phyloP scores from a whole-genome alignment of 2,888 invertebrate species.

The Pseudeuparius sepicola region DNA sequence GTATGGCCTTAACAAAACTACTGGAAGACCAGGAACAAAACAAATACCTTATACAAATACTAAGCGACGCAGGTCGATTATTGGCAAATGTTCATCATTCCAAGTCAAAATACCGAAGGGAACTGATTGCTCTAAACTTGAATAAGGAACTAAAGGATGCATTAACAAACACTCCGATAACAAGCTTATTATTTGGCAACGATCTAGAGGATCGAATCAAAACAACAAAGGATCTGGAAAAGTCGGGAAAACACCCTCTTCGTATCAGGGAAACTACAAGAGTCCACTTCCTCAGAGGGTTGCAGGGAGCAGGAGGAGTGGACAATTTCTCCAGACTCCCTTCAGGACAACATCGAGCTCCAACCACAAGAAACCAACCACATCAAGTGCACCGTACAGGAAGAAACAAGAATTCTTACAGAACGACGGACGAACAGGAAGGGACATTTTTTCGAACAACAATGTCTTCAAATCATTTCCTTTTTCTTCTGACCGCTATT shows the following conservation, averaged over 20 bases:
- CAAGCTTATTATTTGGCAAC: slow-evolving; percentile 6
- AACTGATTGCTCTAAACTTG: slow-evolving; percentile 5
- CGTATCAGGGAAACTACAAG: slow-evolving; percentile 11
- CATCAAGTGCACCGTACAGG: too few species aligned
- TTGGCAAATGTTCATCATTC: slow-evolving; percentile 11
- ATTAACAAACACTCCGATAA: slow-evolving; percentile 3
- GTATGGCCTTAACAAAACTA: slow-evolving; percentile 6
- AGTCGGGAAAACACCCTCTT: slow-evolving; percentile 5
- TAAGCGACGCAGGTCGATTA: slow-evolving; percentile 11
- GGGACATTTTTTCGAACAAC: too few species aligned
- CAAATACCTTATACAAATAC: slow-evolving; percentile 2
- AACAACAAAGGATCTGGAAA: slow-evolving; percentile 7
- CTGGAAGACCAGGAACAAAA: neutral
- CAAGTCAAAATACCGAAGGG: slow-evolving; percentile 8
- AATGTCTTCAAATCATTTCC: too few species aligned
- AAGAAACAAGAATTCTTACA: too few species aligned
- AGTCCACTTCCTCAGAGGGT: slow-evolving; percentile 8
- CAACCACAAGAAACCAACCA: too few species aligned
- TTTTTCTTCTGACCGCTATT: too few species aligned
- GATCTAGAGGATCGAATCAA: slow-evolving; percentile 10
- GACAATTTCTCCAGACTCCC: slow-evolving; percentile 4
- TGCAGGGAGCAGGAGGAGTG: slow-evolving; percentile 5
- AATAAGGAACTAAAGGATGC: slow-evolving; percentile 10
- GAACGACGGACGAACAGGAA: too few species aligned
- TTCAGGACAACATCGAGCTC: too few species aligned